Percentiles rank a stretch among this genome's conserved stretches.
These are phyloP conservation scores for Panagrolaimus sp. DNA, from an alignment of 1,140 invertebrate species.

Conservation along the genomic window DNA sequence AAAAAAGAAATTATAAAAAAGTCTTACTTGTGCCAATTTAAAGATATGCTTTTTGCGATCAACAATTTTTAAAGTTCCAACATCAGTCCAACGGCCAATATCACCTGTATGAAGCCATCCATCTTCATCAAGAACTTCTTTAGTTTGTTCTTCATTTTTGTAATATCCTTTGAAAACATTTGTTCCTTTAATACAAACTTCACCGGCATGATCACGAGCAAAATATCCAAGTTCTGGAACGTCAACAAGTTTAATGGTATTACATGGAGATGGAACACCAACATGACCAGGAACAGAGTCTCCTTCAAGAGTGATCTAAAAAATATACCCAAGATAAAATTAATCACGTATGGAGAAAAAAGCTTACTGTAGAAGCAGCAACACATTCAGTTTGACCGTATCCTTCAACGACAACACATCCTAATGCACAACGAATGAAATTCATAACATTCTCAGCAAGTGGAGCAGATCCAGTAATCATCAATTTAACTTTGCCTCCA, in stretches of 20 bases:
- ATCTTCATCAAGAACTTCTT: slow-evolving; percentile 60
- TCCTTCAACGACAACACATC: slow-evolving; percentile 69
- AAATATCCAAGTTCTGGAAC: slow-evolving; percentile 97
- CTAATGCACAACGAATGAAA: slow-evolving; percentile 83
- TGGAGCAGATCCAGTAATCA: slow-evolving; percentile 32
- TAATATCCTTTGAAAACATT: slow-evolving; percentile 45
- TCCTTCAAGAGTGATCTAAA: slow-evolving; percentile 9
- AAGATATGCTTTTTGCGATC: slow-evolving; percentile 64
- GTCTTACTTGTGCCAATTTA: slow-evolving; percentile 61
- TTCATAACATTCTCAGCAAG: slow-evolving; percentile 79
- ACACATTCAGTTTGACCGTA: slow-evolving; percentile 95
- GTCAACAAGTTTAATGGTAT: slow-evolving; percentile 84
- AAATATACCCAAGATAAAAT: slow-evolving; percentile 57
- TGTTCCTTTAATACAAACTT: slow-evolving; percentile 46
- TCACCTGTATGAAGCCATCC: slow-evolving; percentile 58
- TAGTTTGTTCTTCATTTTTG: slow-evolving; percentile 60
- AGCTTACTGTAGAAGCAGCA: slow-evolving; percentile 79
- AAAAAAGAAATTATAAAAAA: neutral
- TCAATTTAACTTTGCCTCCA: slow-evolving; percentile 71
- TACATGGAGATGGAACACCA: slow-evolving; percentile 84
- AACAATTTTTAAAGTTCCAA: slow-evolving; percentile 62
- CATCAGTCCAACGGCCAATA: slow-evolving; percentile 53
- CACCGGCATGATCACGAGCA: slow-evolving; percentile 61
- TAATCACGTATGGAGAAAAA: slow-evolving; percentile 88
- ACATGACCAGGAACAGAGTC: slow-evolving; percentile 70